Evolutionary conservation across 2,888 invertebrate genomes (phyloP), one percentile per base, ranked within the genome.

Genomic region (Podotricha telesiphe): DNA sequence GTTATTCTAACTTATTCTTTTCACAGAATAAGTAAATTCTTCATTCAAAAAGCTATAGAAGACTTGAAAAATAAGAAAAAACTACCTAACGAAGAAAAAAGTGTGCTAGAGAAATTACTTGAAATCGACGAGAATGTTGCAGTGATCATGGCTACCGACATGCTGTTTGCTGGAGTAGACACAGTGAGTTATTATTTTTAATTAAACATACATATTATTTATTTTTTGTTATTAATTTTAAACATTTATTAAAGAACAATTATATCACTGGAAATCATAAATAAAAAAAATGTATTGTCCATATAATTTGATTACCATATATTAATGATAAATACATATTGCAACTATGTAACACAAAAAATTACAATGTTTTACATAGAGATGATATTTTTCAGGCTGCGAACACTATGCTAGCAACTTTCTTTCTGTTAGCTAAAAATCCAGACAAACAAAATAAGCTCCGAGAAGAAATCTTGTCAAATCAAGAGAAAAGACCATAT

Each of bases 151-250:
- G 94, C 95, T 0, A 85, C 94, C 72, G 96, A 96, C 76, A 94
- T 96, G 94, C 78, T 96, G 53, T 90, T 94, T 59, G 95, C 95
- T 19, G 96, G 95, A 58, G 91, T 95, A 11, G 96, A 96, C 82
- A 95, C 95, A 71, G 95, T 96, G 84, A 87, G 75, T 47, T 37
- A 20, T 22, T 37, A 1, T n/a, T 22, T 48, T 48, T 19, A 10
- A 6, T 19, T 0, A 19, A 3, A 19, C 19, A 3, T 47, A 8
- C 4, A 47, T 47, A 47, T 48, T 48, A 47, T n/a, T n/a, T n/a
- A n/a, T n/a, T n/a, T n/a, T n/a, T n/a, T n/a, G n/a, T n/a, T n/a
- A n/a, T n/a, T n/a, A n/a, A n/a, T n/a, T n/a, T n/a, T 37, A 37
- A 37, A 37, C 10, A 1, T 37, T 37, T 37, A 10, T 37, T 8